phyloP scores from a whole-genome alignment of 1,140 invertebrate genomes.

The Dryas iulia region DNA sequence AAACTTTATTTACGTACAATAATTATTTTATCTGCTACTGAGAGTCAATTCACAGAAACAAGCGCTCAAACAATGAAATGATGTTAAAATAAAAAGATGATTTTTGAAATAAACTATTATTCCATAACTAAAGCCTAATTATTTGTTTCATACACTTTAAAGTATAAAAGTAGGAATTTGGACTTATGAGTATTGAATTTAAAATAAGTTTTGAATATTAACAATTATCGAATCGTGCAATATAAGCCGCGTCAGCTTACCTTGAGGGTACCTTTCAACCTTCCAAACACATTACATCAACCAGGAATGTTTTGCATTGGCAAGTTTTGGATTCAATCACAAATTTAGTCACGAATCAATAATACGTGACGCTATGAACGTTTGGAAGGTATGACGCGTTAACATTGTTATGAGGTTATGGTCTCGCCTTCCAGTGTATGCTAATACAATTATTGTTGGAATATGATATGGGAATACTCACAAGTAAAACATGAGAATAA shows the following conservation, averaged over 20 bases:
- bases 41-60: slow-evolving; percentile 12
- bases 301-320: slow-evolving; percentile 17
- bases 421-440: slow-evolving; percentile 23
- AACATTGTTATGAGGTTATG: slow-evolving; percentile 28
- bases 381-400: slow-evolving; percentile 24
- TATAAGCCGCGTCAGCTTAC: neutral
- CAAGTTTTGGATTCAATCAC: slow-evolving; percentile 25
- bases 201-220: neutral
- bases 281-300: slow-evolving; percentile 1
- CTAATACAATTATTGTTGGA: slow-evolving; percentile 21
- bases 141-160: no score
- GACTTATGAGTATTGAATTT: no score
- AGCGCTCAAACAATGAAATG: neutral
- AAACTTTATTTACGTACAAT: slow-evolving; percentile 27
- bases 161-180: neutral
- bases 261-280: neutral
- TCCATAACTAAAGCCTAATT: no score
- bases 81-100: neutral
- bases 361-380: slow-evolving; percentile 30
- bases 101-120: neutral
- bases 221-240: neutral
- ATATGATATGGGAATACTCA: neutral
- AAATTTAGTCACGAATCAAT: slow-evolving; percentile 32
- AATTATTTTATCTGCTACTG: slow-evolving; percentile 14
- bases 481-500: neutral